These are phyloP conservation scores for Pristiophorus japonicus DNA, from an alignment of 2,113 vertebrate genomes.

Conservation along the genomic window DNA sequence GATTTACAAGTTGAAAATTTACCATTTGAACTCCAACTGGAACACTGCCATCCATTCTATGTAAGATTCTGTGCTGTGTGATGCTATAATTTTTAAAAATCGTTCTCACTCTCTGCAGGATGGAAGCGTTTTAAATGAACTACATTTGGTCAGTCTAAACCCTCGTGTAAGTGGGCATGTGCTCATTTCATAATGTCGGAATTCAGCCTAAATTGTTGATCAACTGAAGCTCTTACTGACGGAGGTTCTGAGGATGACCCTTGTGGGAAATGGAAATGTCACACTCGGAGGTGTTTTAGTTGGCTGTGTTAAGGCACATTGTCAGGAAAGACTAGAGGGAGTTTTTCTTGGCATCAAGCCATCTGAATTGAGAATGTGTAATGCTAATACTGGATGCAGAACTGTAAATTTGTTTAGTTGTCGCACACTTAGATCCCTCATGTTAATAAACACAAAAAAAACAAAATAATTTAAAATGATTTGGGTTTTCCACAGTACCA, in stretches of 20 bases:
- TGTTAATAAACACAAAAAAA: background rate
- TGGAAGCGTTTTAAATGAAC: background rate
- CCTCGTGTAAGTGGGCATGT: background rate
- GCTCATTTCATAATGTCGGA: background rate
- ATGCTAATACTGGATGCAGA: background rate
- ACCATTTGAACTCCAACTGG: background rate
- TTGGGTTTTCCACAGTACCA: background rate
- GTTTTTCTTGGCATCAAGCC: background rate
- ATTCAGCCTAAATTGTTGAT: background rate
- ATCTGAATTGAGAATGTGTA: background rate
- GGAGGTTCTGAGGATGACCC: background rate
- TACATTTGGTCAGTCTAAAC: background rate
- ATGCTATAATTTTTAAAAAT: background rate
- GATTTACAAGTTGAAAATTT: background rate
- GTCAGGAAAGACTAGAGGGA: background rate
- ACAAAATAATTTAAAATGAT: background rate
- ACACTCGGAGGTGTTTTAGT: background rate
- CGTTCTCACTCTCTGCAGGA: background rate
- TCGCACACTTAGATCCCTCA: background rate
- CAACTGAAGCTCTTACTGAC: background rate
- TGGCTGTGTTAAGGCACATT: background rate
- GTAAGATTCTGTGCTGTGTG: background rate
- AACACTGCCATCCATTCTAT: background rate
- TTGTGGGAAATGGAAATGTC: slow-evolving; percentile 1
- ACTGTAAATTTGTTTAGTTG: background rate